Evolutionary conservation across 37 sponge, comb jelly and placozoan genomes (phyloP).

Genomic region (Spongilla lacustris): DNA sequence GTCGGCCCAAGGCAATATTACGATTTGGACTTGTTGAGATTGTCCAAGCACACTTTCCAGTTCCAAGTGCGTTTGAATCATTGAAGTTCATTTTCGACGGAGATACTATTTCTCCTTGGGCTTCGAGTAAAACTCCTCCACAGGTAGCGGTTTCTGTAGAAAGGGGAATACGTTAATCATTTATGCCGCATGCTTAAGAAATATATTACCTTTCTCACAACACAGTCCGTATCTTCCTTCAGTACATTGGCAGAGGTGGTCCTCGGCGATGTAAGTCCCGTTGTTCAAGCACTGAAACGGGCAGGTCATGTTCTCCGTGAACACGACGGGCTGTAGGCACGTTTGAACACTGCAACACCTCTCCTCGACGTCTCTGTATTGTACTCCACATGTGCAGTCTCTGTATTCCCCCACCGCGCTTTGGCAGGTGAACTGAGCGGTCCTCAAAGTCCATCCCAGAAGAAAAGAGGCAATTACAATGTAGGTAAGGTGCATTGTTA

Average conservation of each 20-base stretch:
- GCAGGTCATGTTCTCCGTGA: constrained; percentile 32
- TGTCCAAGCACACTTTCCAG: constrained; percentile 52
- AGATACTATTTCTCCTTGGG: constrained; percentile 30
- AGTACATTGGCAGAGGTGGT: constrained; percentile 4
- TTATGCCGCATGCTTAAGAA: not conserved
- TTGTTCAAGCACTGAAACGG: constrained; percentile 54
- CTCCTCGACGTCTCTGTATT: constrained; percentile 33
- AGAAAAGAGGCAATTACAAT: not conserved
- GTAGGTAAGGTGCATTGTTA: not conserved
- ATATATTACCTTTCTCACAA: constrained; percentile 58
- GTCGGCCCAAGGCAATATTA: constrained; percentile 60
- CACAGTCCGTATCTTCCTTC: constrained; percentile 45
- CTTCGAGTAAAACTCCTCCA: constrained; percentile 23
- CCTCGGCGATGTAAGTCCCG: constrained; percentile 12
- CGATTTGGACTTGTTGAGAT: constrained; percentile 60
- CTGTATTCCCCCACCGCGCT: not conserved
- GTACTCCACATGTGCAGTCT: constrained; percentile 55
- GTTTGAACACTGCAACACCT: constrained; percentile 31
- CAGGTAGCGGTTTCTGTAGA: constrained; percentile 45
- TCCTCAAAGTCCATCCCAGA: not conserved
- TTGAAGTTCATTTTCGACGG: constrained; percentile 8
- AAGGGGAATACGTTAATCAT: not conserved
- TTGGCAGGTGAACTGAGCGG: not conserved
- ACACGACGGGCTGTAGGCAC: constrained; percentile 28
- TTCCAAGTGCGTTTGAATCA: not conserved